Evolutionary conservation across 2,113 vertebrate genomes (phyloP).

Genomic region (Corynorhinus townsendii): DNA sequence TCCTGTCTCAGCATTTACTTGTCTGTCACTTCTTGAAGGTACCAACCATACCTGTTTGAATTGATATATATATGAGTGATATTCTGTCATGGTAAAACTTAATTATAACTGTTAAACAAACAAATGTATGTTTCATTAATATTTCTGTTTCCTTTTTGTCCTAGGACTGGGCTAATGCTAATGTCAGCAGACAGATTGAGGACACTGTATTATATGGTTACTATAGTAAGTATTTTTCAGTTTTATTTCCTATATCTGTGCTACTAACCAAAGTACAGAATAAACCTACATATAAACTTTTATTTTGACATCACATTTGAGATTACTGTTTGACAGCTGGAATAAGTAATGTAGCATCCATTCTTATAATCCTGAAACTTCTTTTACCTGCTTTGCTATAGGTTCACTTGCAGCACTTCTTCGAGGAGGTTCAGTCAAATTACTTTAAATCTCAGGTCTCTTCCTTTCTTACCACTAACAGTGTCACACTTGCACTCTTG

Average conservation of each 20-base stretch:
- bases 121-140: constrained; percentile 16
- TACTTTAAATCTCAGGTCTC: background rate
- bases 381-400: background rate
- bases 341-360: background rate
- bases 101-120: background rate
- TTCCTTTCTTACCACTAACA: background rate
- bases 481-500: background rate
- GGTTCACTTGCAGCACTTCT: background rate
- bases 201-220: constrained; percentile 94
- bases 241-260: constrained; percentile 9
- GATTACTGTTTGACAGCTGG: background rate
- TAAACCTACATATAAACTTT: background rate
- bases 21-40: background rate
- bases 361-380: background rate
- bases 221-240: constrained; percentile 92
- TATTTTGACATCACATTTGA: background rate
- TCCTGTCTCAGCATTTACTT: background rate
- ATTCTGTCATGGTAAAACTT: background rate
- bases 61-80: constrained; percentile 5
- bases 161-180: constrained; percentile 92
- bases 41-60: background rate
- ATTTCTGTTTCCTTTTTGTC: constrained; percentile 48
- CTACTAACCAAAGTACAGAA: background rate
- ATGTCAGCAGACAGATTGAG: constrained; percentile 93
- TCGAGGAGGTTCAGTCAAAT: background rate